Conservation (phyloP, 2,113 vertebrate genomes). For the Trinectes maculatus region DNA sequence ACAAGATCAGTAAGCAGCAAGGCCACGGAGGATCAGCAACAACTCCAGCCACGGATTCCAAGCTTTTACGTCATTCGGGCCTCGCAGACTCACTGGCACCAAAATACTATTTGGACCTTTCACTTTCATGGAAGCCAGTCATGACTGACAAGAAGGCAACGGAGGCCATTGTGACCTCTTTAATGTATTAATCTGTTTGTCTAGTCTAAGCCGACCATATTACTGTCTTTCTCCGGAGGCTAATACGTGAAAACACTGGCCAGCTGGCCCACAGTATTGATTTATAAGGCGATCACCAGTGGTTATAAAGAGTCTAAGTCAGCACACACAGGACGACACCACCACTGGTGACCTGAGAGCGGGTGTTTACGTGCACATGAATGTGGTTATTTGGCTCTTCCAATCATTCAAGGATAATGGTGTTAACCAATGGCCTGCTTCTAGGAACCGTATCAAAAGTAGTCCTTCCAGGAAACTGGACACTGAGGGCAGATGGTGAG, state of each 20-base stretch:
- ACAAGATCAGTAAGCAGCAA: slow-evolving; percentile 47
- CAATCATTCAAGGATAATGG: slow-evolving; percentile 73
- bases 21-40: slow-evolving; percentile 56
- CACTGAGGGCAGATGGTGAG: slow-evolving; percentile 48
- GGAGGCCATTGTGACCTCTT: slow-evolving; percentile 70
- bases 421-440: slow-evolving; percentile 72
- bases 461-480: slow-evolving; percentile 75
- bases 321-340: slow-evolving; percentile 60
- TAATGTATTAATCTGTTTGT: slow-evolving; percentile 79
- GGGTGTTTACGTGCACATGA: slow-evolving; percentile 9
- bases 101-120: slow-evolving; percentile 67
- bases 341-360: slow-evolving; percentile 48
- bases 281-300: slow-evolving; percentile 78
- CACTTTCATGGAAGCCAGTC: slow-evolving; percentile 65
- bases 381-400: slow-evolving; percentile 54
- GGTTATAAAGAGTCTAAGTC: slow-evolving; percentile 70
- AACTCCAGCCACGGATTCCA: slow-evolving; percentile 54
- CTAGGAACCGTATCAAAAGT: slow-evolving; percentile 72
- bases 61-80: slow-evolving; percentile 62
- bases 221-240: slow-evolving; percentile 76
- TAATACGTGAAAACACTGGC: slow-evolving; percentile 79
- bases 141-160: slow-evolving; percentile 76
- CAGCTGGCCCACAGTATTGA: slow-evolving; percentile 79
- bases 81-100: slow-evolving; percentile 74
- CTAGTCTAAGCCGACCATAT: slow-evolving; percentile 77